Percentiles rank a stretch among this genome's conserved stretches.
These are phyloP conservation scores for Trachymyrmex septentrionalis DNA, from an alignment of 1,140 invertebrate genomes.

Conservation along the genomic window DNA sequence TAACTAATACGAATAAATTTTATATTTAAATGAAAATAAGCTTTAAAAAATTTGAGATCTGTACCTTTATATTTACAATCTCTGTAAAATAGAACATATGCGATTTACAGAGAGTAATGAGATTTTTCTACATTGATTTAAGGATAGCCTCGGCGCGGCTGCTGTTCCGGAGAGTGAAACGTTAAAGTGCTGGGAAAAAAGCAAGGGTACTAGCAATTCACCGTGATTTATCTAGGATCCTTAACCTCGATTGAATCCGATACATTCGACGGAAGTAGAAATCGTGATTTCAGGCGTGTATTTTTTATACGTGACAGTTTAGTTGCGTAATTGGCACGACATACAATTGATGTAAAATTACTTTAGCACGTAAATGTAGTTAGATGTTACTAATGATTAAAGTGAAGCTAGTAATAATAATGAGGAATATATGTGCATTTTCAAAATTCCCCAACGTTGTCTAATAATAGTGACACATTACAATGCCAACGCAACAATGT, in stretches of 20 bases:
- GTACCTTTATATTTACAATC: not conserved
- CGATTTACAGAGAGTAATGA: not conserved
- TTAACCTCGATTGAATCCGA: slow-evolving; percentile 51
- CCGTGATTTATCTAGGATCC: slow-evolving; percentile 36
- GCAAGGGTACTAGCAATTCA: slow-evolving; percentile 14
- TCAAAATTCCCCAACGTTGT: not conserved
- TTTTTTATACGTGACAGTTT: not conserved
- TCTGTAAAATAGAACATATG: not conserved
- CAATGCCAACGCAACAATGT: not conserved
- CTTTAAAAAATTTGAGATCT: not conserved
- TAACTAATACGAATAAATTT: not conserved
- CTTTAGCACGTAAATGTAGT: slow-evolving; percentile 6
- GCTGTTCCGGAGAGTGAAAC: slow-evolving; percentile 38
- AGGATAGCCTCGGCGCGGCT: slow-evolving; percentile 2
- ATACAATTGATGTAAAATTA: slow-evolving; percentile 2
- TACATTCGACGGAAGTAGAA: slow-evolving; percentile 42
- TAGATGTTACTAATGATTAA: not conserved
- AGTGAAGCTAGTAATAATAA: not conserved
- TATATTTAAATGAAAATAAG: not conserved
- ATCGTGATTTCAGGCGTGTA: not conserved
- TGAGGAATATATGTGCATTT: not conserved
- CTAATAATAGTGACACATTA: not conserved
- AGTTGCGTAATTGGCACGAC: not conserved
- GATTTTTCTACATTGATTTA: slow-evolving; percentile 22
- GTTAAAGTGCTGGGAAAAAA: slow-evolving; percentile 28